Evolutionary conservation across 2,888 invertebrate species (phyloP), one percentile per base, ranked within the genome.

Genomic region (Dryadula phaetusa): DNA sequence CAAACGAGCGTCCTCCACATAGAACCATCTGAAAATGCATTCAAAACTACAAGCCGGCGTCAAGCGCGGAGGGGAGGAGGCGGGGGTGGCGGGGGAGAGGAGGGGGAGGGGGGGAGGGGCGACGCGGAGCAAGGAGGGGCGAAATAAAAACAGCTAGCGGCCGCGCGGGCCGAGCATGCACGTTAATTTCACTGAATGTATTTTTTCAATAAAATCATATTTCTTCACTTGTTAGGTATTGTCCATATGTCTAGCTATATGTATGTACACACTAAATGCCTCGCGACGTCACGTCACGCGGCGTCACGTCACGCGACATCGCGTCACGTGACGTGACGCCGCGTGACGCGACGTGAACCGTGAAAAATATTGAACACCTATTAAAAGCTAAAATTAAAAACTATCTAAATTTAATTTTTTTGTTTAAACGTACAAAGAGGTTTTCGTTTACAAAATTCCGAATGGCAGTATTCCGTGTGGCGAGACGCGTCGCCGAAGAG

Each of bases 221-320:
- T 82, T 84, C 85, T 89, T 85, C 90, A 92, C 92, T 91, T 91
- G 92, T 92, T 91, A 92, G 90, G 92, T 92, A 92, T 92, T 91
- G 92, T 92, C 92, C 92, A 88, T 90, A 91, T 88, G 84, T 84
- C 90, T 91, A 90, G 84, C 88, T 90, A 90, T 82, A 84, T 87
- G 85, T 92, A 84, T 92, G 91, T 91, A 91, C 75, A 82, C 69
- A 72, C 75, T 85, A 88, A 88, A 90, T 87, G 90, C 88, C 84
- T 56, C 25, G 80, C 79, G 79, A 77, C 74, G 77, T 80, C 80
- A 82, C 76, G 81, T 84, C 7, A 56, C 80, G 77, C 76, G 79
- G 78, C 56, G 79, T 79, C 79, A 77, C 74, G 77, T 80, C 80
- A 81, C 76, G 81, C 82, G 4, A n/a, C 80, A 76, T 76, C 79